phyloP scores from a whole-genome alignment of 2,888 invertebrate genomes.

The Nemurella pictetii region DNA sequence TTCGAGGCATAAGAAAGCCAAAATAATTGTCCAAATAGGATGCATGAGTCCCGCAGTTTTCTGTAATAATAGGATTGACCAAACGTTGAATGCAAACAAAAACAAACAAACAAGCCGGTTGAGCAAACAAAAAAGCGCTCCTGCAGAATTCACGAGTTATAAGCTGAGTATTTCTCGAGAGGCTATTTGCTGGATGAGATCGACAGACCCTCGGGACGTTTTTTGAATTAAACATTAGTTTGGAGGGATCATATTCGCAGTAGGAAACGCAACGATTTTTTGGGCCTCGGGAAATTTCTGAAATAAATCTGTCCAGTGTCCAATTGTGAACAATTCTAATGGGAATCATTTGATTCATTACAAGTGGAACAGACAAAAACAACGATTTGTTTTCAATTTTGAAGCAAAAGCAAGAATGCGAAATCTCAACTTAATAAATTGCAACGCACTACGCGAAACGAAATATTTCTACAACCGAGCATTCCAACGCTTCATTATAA shows the following conservation, averaged over 20 bases:
- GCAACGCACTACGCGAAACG: too few relatives aligned
- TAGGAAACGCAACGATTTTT: too few relatives aligned
- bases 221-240: background rate
- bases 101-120: background rate
- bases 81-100: background rate
- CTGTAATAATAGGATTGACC: background rate
- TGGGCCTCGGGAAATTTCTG: too few relatives aligned
- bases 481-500: too few relatives aligned
- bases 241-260: background rate
- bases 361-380: too few relatives aligned
- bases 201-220: background rate
- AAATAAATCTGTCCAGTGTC: too few relatives aligned
- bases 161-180: background rate
- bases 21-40: background rate
- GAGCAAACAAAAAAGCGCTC: background rate
- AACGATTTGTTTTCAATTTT: too few relatives aligned
- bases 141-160: background rate
- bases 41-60: background rate
- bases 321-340: too few relatives aligned
- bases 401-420: too few relatives aligned
- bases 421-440: too few relatives aligned
- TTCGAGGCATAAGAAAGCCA: background rate
- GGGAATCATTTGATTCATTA: too few relatives aligned
- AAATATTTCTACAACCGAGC: too few relatives aligned
- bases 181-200: background rate